Percentiles rank a stretch among this genome's conserved stretches.
Conservation (phyloP, 2,113 vertebrate genomes). For the Scophthalmus maximus region DNA sequence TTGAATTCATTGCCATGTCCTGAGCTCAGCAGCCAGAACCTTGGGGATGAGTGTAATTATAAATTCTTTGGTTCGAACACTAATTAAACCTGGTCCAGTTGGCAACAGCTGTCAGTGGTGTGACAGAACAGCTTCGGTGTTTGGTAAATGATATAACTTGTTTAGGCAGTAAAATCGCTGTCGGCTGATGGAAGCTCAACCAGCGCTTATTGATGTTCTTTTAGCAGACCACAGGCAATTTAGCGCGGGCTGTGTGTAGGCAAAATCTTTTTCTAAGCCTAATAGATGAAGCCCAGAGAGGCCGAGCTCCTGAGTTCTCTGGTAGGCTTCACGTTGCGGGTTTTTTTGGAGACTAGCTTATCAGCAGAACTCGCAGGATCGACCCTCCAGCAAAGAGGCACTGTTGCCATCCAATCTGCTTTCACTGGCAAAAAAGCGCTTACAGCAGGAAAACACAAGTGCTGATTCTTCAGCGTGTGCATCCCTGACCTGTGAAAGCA, state of each 20-base stretch:
- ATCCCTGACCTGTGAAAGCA: conserved; percentile 83
- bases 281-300: conserved; percentile 51
- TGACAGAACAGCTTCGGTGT: conserved; percentile 64
- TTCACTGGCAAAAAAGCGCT: conserved; percentile 81
- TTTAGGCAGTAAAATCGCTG: conserved; percentile 69
- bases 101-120: conserved; percentile 64
- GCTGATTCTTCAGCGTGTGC: conserved; percentile 82
- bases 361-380: conserved; percentile 77
- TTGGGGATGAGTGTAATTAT: conserved; percentile 63
- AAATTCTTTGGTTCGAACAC: conserved; percentile 74
- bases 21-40: conserved; percentile 62
- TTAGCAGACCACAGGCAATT: conserved; percentile 63
- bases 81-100: conserved; percentile 78
- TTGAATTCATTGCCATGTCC: conserved; percentile 72
- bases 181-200: conserved; percentile 61
- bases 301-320: conserved; percentile 63
- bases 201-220: conserved; percentile 69
- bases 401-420: conserved; percentile 77
- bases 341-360: conserved; percentile 73
- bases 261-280: conserved; percentile 55
- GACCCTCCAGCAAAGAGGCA: conserved; percentile 67
- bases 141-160: conserved; percentile 72
- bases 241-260: conserved; percentile 44
- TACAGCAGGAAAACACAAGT: conserved; percentile 81
- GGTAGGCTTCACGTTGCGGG: conserved; percentile 59